These are phyloP conservation scores for Sinohyriopsis cumingii DNA, from an alignment of 2,888 invertebrate species.

Conservation along the genomic window DNA sequence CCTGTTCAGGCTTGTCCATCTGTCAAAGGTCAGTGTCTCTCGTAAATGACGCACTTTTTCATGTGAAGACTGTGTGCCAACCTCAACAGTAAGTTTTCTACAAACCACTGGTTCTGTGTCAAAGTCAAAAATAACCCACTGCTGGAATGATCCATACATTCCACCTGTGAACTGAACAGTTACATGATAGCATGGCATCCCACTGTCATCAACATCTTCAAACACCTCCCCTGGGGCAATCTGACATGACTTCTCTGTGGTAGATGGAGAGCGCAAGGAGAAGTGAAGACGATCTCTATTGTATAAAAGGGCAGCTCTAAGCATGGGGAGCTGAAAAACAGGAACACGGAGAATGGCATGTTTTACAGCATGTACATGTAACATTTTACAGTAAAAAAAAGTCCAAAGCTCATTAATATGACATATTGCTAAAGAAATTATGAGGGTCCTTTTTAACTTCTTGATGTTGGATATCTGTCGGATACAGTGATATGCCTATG, in stretches of 20 bases:
- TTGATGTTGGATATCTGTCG: no score
- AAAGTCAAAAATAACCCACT: conserved; percentile 69
- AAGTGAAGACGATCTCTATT: conserved; percentile 67
- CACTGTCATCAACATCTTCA: conserved; percentile 34
- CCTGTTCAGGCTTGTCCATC: conserved; percentile 65
- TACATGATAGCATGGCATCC: conserved; percentile 39
- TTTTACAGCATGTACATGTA: not conserved
- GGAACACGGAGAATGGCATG: not conserved
- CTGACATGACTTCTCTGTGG: conserved; percentile 48
- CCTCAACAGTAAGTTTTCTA: conserved; percentile 62
- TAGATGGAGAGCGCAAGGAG: conserved; percentile 32
- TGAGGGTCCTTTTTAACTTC: no score
- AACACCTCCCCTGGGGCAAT: conserved; percentile 61
- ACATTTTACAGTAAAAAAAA: no score
- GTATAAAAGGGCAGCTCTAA: conserved; percentile 61
- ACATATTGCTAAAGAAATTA: no score
- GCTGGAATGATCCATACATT: conserved; percentile 68
- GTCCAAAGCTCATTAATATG: no score
- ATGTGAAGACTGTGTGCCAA: conserved; percentile 55
- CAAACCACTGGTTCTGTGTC: conserved; percentile 58
- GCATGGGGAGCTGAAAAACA: conserved; percentile 40
- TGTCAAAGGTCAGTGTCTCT: conserved; percentile 60
- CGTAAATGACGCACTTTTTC: conserved; percentile 53
- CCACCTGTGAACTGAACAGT: conserved; percentile 53
- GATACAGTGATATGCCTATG: no score